Base-by-base conservation (phyloP, 1,140 invertebrate species). In the Lethocerus indicus region DNA sequence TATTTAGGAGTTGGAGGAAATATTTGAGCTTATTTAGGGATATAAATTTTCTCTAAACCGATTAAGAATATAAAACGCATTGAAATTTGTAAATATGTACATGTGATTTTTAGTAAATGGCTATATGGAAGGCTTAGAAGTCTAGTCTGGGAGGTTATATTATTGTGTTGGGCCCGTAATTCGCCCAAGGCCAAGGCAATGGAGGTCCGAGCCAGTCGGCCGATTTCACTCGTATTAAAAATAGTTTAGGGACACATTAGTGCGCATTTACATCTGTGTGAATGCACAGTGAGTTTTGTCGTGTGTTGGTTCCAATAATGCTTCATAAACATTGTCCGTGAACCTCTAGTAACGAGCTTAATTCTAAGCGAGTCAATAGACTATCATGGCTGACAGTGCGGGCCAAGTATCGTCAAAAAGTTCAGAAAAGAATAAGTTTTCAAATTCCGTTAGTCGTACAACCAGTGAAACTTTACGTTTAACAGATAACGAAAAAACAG, bases 321-420 rank as follows among this genome's bases (percentile, higher is more conserved):
- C n/a, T n/a, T n/a, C n/a, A n/a, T n/a, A n/a, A 29, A 40, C 42
- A 47, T 49, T 40, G 44, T 41, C 29, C 50, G 50, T 46, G 47
- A 18, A 44, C 28, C 40, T 44, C 40, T 24, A 44, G 52, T 45
- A 42, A 48, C 47, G 23, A 16, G 36, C 40, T 39, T 47, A 47
- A 49, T 49, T 16, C 43, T 28, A 51, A 43, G 47, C 25, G n/a
- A 35, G 52, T 41, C 28, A 24, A 36, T 12, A 29, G 42, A 47
- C 49, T 54, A 57, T 56, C 56, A 57, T 57, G 56, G 56, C 56
- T 57, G 56, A 57, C 52, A 52, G 45, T 50, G 44, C 49, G 50
- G 48, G 53, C 51, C 47, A 51, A 32, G 52, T 56, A 48, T 20
- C 53, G 35, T 49, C 52, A n/a, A 56, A 57, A 46, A 47, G 40